Conservation (phyloP, 1,140 invertebrate genomes). For the Oreohelix idahoensis region DNA sequence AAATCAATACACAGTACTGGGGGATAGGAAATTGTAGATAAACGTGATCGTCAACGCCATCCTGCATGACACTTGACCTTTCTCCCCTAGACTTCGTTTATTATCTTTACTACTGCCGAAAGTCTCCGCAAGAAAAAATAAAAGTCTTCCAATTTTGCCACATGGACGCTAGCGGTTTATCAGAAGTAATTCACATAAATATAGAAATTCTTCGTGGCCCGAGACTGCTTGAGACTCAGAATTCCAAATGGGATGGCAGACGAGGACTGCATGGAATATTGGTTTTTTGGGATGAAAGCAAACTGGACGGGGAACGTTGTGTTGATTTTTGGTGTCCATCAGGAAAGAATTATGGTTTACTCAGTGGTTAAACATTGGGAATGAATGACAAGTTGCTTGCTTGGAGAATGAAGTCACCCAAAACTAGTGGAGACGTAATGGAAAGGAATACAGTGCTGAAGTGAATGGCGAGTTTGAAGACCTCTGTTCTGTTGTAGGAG, state of each 20-base stretch:
- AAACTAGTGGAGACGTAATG: neutral
- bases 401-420: neutral
- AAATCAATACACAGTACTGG: too few species aligned
- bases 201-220: neutral
- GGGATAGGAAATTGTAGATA: too few species aligned
- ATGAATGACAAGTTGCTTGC: constrained; percentile 4
- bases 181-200: neutral
- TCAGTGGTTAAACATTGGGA: neutral
- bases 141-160: too few species aligned
- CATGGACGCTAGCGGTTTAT: neutral
- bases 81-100: too few species aligned
- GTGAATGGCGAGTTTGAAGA: neutral
- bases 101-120: too few species aligned
- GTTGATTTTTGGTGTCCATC: neutral
- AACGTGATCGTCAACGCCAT: too few species aligned
- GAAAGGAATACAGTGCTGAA: neutral
- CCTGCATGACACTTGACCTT: too few species aligned
- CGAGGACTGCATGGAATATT: neutral
- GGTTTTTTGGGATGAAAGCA: neutral
- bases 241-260: neutral
- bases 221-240: neutral
- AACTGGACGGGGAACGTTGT: neutral
- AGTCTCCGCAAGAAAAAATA: too few species aligned
- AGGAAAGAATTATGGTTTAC: neutral
- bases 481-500: too few species aligned